Percentiles rank a stretch among this genome's conserved stretches.
These are phyloP conservation scores for Polyploca ridens DNA, from an alignment of 2,888 invertebrate genomes.

Conservation along the genomic window DNA sequence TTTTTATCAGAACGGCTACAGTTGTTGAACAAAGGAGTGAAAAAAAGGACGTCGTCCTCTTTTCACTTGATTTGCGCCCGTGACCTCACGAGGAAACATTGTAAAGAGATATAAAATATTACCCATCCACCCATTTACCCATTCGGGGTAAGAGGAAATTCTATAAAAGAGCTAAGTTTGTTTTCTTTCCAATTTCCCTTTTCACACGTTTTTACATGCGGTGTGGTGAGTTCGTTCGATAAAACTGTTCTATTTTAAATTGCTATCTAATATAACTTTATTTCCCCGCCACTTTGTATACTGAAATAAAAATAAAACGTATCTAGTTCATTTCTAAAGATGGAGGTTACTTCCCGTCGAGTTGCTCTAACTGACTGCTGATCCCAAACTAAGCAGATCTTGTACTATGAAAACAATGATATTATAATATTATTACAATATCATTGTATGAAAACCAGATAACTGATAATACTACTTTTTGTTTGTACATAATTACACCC, in stretches of 20 bases:
- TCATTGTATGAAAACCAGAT: too few species aligned
- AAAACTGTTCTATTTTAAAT: background rate
- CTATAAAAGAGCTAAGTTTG: slow-evolving; percentile 13
- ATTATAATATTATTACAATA: too few species aligned
- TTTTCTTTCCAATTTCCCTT: slow-evolving; percentile 13
- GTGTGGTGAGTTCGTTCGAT: slow-evolving; percentile 2
- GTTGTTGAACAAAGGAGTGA: slow-evolving; percentile 59
- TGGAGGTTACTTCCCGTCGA: too few species aligned
- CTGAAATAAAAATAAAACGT: too few species aligned
- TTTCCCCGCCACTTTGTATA: too few species aligned
- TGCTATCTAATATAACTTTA: background rate
- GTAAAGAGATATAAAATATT: slow-evolving; percentile 39
- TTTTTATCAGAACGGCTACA: slow-evolving; percentile 46
- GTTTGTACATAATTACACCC: too few species aligned
- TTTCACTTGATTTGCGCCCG: slow-evolving; percentile 49
- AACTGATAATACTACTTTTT: too few species aligned
- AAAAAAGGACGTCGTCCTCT: slow-evolving; percentile 44
- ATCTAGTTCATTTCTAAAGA: too few species aligned
- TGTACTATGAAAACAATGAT: too few species aligned
- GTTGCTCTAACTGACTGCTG: too few species aligned
- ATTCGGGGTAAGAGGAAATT: slow-evolving; percentile 12
- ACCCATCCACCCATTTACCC: slow-evolving; percentile 8
- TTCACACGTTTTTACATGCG: slow-evolving; percentile 11
- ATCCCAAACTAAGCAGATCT: too few species aligned
- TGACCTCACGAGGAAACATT: slow-evolving; percentile 42